Percentiles rank a stretch among this genome's conserved stretches.
Conservation (phyloP, 1,140 invertebrate genomes). For the Caenorhabditis elegans region WBcel235 BX284604.4:17340001-17340500, state of each 20-base stretch:
- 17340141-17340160: not conserved
- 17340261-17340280: not conserved
- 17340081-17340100: too few relatives aligned
- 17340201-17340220: not conserved
- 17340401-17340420: too few relatives aligned
- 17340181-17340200: too few relatives aligned
- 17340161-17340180: not conserved
- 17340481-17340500: too few relatives aligned
- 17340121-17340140: not conserved
- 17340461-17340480: too few relatives aligned
- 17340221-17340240: not conserved
- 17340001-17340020: not conserved
- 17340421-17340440: too few relatives aligned
- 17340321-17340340: too few relatives aligned
- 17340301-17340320: not conserved
- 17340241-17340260: not conserved
- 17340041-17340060: not conserved
- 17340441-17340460: too few relatives aligned
- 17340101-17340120: not conserved
- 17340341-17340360: too few relatives aligned
- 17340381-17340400: too few relatives aligned
- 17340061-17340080: not conserved
- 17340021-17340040: conserved; percentile 14
- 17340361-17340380: too few relatives aligned
- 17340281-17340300: not conserved